Base-by-base conservation (phyloP, 2,888 invertebrate genomes). In the Drosophila antonietae region DNA sequence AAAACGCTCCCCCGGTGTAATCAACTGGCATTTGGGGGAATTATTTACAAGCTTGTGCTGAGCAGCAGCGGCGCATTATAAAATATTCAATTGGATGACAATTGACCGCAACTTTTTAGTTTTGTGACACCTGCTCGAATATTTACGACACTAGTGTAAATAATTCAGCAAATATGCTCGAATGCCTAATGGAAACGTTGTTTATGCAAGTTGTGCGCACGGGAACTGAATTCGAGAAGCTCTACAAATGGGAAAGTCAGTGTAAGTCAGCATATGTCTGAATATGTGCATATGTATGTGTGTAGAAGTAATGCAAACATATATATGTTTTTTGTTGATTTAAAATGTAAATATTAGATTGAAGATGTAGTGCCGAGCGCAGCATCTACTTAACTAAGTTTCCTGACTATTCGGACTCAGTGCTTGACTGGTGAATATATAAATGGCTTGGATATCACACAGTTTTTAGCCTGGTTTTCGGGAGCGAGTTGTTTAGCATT, bases 121-220 rank as follows among this genome's bases (percentile, higher is more conserved):
- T 35, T 10, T 35, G 57, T 10, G 49, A 35, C 74, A 71, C 20
- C 55, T 75, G 75, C 33, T 39, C 46, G n/a, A 58, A 62, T 75
- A 73, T 69, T 70, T 68, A 18, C 52, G 70, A 70, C 58, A 8
- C 12, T n/a, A 80, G 64, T 83, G 83, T 83, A 55, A 75, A 73
- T 63, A 76, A 65, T 63, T 65, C 52, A 57, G 10, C n/a, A 18
- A 65, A 59, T 63, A n/a, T 73, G 69, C 41, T 62, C 73, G 64
- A 69, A 14, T 12, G 44, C 20, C 3, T 57, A 20, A 57, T 20
- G 43, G 20, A 20, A 43, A 14, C n/a, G 4, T 51, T 23, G 1
- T 6, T 23, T 39, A 33, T 51, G 31, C 51, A 51, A 12, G 51
- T 3, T 2, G 51, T 8, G 51, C 20, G 33, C 18, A 4, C 2